Percentiles rank a stretch among this genome's conserved stretches.
phyloP scores from a whole-genome alignment of 2,113 vertebrate genomes.

The Axis porcinus region DNA sequence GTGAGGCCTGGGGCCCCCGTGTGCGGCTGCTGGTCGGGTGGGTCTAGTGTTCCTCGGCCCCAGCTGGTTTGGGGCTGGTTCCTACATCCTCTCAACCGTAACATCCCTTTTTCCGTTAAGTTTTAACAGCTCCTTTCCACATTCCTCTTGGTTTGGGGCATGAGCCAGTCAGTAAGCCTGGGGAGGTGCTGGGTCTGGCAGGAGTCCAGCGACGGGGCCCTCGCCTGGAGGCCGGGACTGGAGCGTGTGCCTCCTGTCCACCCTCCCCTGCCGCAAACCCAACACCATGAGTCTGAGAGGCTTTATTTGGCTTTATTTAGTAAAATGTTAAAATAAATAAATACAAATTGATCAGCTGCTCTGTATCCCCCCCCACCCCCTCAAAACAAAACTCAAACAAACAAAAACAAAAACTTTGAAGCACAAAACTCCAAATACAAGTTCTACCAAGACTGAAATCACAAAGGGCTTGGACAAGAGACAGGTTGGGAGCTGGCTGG shows the following conservation, averaged over 20 bases:
- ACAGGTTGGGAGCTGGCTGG: constrained; percentile 91
- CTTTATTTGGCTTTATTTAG: constrained; percentile 98
- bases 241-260: not conserved
- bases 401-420: constrained; percentile 79
- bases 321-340: constrained; percentile 99
- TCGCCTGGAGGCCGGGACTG: not conserved
- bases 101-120: constrained; percentile 70
- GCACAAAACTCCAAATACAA: constrained; percentile 98
- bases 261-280: constrained; percentile 43
- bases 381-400: constrained; percentile 74
- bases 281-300: constrained; percentile 75
- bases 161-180: not conserved
- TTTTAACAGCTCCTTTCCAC: constrained; percentile 56
- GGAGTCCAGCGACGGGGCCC: not conserved
- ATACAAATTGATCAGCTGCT: constrained; percentile 99
- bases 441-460: constrained; percentile 92
- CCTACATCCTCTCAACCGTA: not conserved
- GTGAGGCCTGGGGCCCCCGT: not conserved
- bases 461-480: constrained; percentile 89
- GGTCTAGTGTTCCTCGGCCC: not conserved
- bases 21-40: not conserved
- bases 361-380: constrained; percentile 86
- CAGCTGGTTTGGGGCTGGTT: constrained; percentile 51
- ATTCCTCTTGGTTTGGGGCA: not conserved
- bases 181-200: not conserved